Percentiles rank a stretch among this genome's conserved stretches.
Evolutionary conservation across 1,140 invertebrate species (phyloP).

Genomic region (Adelges cooleyi): DNA sequence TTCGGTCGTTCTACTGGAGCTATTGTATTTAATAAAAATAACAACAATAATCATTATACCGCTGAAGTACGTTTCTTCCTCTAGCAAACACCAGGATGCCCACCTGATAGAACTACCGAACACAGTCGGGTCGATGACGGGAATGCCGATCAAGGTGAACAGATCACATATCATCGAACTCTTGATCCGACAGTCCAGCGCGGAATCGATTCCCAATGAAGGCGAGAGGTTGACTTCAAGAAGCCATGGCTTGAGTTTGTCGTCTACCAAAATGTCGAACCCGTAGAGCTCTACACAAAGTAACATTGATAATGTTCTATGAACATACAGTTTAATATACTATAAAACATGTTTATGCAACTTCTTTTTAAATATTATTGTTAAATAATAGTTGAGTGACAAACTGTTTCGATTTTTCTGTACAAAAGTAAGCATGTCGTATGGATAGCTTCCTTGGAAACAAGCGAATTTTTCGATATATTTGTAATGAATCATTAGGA

Average conservation of each 20-base stretch:
- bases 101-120: constrained; percentile 36
- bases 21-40: not conserved
- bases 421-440: too few species aligned
- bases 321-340: too few species aligned
- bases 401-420: too few species aligned
- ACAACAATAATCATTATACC: not conserved
- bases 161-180: constrained; percentile 81
- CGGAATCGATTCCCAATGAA: constrained; percentile 83
- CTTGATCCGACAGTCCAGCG: constrained; percentile 83
- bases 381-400: too few species aligned
- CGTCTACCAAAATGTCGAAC: constrained; percentile 90
- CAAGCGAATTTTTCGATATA: too few species aligned
- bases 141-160: constrained; percentile 76
- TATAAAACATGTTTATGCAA: too few species aligned
- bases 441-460: too few species aligned
- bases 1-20: not conserved
- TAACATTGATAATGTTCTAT: too few species aligned
- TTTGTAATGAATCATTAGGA: too few species aligned
- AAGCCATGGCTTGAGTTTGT: constrained; percentile 82
- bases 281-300: constrained; percentile 72
- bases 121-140: constrained; percentile 59
- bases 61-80: not conserved
- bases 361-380: too few species aligned
- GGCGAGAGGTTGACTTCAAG: constrained; percentile 88
- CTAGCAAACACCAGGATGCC: not conserved